These are phyloP conservation scores for Choristoneura rosaceana DNA, from an alignment of 2,888 invertebrate species.

Conservation along the genomic window DNA sequence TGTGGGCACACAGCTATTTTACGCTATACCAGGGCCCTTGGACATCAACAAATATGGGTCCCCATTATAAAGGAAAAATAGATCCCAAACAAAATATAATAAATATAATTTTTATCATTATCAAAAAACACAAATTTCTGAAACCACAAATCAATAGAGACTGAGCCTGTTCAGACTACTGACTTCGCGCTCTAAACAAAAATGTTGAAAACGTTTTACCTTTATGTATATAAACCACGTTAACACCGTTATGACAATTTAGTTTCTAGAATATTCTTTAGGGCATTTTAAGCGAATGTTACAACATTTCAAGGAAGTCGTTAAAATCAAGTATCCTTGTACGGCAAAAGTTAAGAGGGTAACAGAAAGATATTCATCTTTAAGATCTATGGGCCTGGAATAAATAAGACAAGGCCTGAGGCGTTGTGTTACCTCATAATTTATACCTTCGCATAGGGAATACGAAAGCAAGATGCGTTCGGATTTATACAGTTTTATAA, in stretches of 20 bases:
- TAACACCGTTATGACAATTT: no score
- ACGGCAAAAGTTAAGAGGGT: not conserved
- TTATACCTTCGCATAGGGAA: constrained; percentile 7
- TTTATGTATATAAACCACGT: no score
- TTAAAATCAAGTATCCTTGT: not conserved
- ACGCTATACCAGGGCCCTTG: no score
- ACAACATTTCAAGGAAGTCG: constrained; percentile 1
- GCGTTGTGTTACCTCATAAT: constrained; percentile 14
- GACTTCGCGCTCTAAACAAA: no score
- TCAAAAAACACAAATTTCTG: no score
- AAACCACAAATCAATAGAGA: no score
- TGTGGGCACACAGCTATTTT: not conserved
- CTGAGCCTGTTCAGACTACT: no score
- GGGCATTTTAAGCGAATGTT: not conserved
- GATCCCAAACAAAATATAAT: no score
- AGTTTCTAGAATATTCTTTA: not conserved
- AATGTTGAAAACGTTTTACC: no score
- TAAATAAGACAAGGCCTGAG: constrained; percentile 6
- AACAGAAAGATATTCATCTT: constrained; percentile 17
- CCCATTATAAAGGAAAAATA: no score
- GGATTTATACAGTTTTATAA: not conserved
- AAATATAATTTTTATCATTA: no score
- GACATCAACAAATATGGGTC: no score
- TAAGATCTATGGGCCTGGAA: constrained; percentile 1
- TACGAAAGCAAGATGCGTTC: not conserved